A percentile compares a stretch with the other conserved stretches of the same genome.
These are phyloP conservation scores for Cavia aperea DNA, from an alignment of 2,113 vertebrate species.

Conservation along the genomic window DNA sequence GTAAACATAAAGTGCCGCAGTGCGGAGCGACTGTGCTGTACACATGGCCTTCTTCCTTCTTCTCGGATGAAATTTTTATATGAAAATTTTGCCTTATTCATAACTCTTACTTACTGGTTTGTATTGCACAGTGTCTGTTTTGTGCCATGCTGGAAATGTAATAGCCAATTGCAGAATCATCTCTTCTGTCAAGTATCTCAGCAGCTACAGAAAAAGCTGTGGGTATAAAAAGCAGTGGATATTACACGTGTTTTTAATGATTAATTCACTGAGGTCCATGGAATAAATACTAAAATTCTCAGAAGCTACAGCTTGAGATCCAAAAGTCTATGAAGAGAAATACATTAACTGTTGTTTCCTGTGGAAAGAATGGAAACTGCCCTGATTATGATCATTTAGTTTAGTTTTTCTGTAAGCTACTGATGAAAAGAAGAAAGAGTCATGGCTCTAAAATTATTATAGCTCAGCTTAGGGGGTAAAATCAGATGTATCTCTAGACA, in stretches of 20 bases:
- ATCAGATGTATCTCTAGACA: background rate
- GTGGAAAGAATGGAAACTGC: background rate
- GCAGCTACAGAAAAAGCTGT: background rate
- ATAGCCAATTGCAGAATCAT: background rate
- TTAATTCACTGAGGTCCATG: background rate
- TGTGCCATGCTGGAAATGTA: background rate
- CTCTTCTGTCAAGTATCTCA: background rate
- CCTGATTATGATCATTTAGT: background rate
- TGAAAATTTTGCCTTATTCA: background rate
- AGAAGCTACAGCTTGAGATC: background rate
- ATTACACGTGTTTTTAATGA: background rate
- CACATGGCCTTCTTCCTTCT: slow-evolving; percentile 32
- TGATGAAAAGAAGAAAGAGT: background rate
- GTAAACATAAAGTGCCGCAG: slow-evolving; percentile 40
- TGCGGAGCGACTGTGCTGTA: slow-evolving; percentile 29
- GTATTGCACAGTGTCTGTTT: background rate
- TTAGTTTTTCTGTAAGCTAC: background rate
- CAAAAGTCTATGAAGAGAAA: background rate
- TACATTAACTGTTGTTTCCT: background rate
- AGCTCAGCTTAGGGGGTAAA: background rate
- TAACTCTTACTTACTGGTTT: background rate
- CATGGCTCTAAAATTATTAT: background rate
- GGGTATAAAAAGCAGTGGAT: background rate
- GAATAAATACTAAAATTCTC: background rate
- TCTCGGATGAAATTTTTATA: background rate